Evolutionary conservation across 2,113 vertebrate genomes (phyloP).

Genomic region (Campylomormyrus numenius): DNA sequence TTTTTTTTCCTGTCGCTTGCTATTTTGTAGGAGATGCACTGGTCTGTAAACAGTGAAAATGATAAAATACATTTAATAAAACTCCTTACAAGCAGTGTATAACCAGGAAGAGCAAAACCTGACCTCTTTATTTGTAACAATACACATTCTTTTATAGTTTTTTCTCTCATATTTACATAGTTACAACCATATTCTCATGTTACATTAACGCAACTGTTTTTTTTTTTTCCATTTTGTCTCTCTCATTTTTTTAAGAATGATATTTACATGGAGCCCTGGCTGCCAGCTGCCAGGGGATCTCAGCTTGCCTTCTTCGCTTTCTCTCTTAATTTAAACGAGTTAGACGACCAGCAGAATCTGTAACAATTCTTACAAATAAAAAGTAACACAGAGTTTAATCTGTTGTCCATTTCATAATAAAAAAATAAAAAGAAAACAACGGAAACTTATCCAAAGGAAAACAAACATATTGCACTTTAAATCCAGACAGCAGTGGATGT

Average conservation of each 20-base stretch:
- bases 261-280: conserved; percentile 70
- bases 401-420: conserved; percentile 41
- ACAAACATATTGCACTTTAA: conserved; percentile 88
- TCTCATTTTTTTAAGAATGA: conserved; percentile 63
- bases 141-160: conserved; percentile 63
- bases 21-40: conserved; percentile 69
- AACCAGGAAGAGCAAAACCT: conserved; percentile 41
- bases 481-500: conserved; percentile 61
- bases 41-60: conserved; percentile 74
- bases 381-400: conserved; percentile 62
- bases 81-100: conserved; percentile 66
- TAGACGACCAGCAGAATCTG: conserved; percentile 58
- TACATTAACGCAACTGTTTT: conserved; percentile 45
- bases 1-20: conserved; percentile 45
- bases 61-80: conserved; percentile 64
- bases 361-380: conserved; percentile 55
- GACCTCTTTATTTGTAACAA: conserved; percentile 45
- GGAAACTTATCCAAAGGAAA: conserved; percentile 49
- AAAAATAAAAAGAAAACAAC: conserved; percentile 32
- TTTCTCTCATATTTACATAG: conserved; percentile 63
- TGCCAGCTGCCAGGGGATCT: conserved; percentile 66
- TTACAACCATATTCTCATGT: conserved; percentile 52
- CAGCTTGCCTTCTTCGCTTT: conserved; percentile 53
- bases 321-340: conserved; percentile 45
- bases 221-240: conserved; percentile 28